Percentiles rank a stretch among this genome's conserved stretches.
Evolutionary conservation across 1,140 invertebrate genomes (phyloP).

Genomic region (Diuraphis noxia): DNA sequence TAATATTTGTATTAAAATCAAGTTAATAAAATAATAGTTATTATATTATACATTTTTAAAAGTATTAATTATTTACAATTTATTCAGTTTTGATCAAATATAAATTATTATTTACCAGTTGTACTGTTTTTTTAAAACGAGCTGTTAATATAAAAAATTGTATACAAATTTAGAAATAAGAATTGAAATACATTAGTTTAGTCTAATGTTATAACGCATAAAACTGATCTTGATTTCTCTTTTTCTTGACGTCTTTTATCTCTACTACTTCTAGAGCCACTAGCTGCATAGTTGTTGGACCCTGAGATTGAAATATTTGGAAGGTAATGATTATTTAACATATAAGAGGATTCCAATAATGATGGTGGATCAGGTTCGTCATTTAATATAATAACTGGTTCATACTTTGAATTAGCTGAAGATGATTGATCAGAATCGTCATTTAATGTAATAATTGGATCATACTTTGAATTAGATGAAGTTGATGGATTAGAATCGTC

Average conservation of each 20-base stretch:
- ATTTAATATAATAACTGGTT: conserved; percentile 1
- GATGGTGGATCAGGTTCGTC: not conserved
- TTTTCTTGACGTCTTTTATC: not conserved
- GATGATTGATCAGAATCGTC: not conserved
- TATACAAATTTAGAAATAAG: not conserved
- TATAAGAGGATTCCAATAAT: not conserved
- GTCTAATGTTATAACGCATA: conserved; percentile 49
- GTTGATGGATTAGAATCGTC: not conserved
- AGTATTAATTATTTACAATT: not conserved
- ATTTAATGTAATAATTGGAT: conserved; percentile 16
- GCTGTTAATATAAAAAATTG: not conserved
- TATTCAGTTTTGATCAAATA: not conserved
- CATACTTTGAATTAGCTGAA: not conserved
- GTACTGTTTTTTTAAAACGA: not conserved
- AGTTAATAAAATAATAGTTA: not conserved
- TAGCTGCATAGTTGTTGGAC: not conserved
- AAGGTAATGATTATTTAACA: not conserved
- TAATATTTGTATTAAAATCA: not conserved
- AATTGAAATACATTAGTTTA: not conserved
- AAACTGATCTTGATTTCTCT: not conserved
- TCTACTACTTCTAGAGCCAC: not conserved
- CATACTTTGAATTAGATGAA: not conserved
- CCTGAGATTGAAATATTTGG: not conserved
- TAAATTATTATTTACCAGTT: not conserved
- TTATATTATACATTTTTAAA: not conserved